Percentiles rank a stretch among this genome's conserved stretches.
phyloP scores from a whole-genome alignment of 2,113 vertebrate species.

The Tinamus guttatus region DNA sequence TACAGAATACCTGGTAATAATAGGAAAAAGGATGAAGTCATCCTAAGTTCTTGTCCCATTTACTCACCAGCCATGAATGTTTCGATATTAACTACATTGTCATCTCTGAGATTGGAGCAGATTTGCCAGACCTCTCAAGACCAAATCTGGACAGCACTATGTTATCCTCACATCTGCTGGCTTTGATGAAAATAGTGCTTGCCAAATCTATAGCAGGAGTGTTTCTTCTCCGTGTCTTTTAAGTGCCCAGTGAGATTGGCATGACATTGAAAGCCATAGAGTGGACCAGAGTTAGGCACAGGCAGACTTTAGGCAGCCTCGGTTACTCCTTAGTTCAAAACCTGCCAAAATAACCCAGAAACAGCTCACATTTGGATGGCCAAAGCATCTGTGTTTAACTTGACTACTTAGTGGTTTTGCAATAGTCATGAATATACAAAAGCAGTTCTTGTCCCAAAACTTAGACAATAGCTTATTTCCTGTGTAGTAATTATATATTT shows the following conservation, averaged over 20 bases:
- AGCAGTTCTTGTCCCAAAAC: neutral
- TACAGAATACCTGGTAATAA: conserved; percentile 46
- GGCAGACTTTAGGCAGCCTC: neutral
- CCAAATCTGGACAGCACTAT: neutral
- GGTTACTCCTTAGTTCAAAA: neutral
- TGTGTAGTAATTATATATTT: neutral
- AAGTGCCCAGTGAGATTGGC: neutral
- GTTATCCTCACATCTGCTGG: neutral
- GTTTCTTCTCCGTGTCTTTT: neutral
- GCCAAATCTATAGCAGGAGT: neutral
- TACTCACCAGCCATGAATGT: conserved; percentile 8
- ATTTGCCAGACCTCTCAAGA: neutral
- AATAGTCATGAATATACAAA: neutral
- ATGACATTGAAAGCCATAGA: neutral
- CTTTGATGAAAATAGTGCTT: neutral
- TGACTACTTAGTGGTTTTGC: neutral
- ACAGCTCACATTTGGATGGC: neutral
- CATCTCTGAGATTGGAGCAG: neutral
- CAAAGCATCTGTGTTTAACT: neutral
- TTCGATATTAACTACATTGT: neutral
- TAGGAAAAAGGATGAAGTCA: conserved; percentile 52
- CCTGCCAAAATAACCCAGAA: neutral
- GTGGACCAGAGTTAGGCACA: neutral
- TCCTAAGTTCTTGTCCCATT: conserved; percentile 30
- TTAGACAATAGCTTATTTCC: conserved; percentile 38